These are phyloP conservation scores for Incurvaria masculella DNA, from an alignment of 2,888 invertebrate genomes.

Conservation along the genomic window DNA sequence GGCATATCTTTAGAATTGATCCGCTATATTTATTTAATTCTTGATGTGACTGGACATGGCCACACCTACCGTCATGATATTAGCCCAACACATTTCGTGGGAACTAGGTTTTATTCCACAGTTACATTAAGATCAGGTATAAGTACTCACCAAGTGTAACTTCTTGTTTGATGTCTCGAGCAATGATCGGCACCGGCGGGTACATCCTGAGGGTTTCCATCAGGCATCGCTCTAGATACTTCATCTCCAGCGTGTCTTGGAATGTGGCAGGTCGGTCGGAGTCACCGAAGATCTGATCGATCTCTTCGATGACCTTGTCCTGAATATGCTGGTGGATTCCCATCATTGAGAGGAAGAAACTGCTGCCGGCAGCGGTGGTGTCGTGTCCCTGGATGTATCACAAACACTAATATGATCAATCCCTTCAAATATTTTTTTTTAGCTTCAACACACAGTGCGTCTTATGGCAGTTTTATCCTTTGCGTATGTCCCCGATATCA, in stretches of 20 bases:
- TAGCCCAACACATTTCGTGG: too few species aligned
- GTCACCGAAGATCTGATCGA: slow-evolving; percentile 73
- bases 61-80: too few species aligned
- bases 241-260: slow-evolving; percentile 83
- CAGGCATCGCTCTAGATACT: slow-evolving; percentile 76
- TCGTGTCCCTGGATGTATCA: slow-evolving; percentile 81
- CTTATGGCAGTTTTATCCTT: too few species aligned
- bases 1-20: too few species aligned
- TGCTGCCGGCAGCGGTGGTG: slow-evolving; percentile 78
- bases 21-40: slow-evolving; percentile 8
- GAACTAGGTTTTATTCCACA: not conserved
- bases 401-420: too few species aligned
- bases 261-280: slow-evolving; percentile 74
- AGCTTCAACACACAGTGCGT: too few species aligned
- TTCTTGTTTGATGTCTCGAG: slow-evolving; percentile 69
- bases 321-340: slow-evolving; percentile 72
- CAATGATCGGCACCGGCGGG: slow-evolving; percentile 78
- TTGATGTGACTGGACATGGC: not conserved
- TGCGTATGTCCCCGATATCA: too few species aligned
- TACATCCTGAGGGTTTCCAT: slow-evolving; percentile 78
- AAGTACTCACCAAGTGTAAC: slow-evolving; percentile 65
- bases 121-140: not conserved
- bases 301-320: slow-evolving; percentile 68
- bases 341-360: slow-evolving; percentile 76
- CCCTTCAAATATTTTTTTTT: too few species aligned